phyloP scores from a whole-genome alignment of 2,888 invertebrate species.

The Heliconius erato region DNA sequence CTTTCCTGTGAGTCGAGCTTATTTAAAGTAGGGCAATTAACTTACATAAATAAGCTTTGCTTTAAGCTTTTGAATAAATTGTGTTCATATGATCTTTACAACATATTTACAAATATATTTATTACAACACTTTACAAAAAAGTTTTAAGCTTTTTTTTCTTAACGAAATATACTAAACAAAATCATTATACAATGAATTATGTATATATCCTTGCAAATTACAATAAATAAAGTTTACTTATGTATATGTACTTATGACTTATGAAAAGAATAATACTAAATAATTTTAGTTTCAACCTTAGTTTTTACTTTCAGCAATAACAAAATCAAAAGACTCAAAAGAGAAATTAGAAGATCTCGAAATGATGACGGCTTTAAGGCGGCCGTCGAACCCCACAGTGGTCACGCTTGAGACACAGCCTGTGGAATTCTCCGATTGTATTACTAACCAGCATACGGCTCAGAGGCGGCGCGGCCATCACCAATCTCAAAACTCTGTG shows the following conservation, averaged over 20 bases:
- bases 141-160: not conserved
- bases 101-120: too few relatives aligned
- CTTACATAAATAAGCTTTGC: not conserved
- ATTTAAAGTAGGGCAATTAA: slow-evolving; percentile 1
- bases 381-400: slow-evolving; percentile 77
- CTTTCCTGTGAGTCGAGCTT: not conserved
- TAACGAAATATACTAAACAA: too few relatives aligned
- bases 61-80: not conserved
- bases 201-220: too few relatives aligned
- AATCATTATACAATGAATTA: too few relatives aligned
- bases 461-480: slow-evolving; percentile 57
- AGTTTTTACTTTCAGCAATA: slow-evolving; percentile 77
- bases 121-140: not conserved
- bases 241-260: too few relatives aligned
- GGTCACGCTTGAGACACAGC: slow-evolving; percentile 77
- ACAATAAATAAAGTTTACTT: too few relatives aligned
- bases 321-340: slow-evolving; percentile 87
- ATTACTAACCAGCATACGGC: slow-evolving; percentile 86
- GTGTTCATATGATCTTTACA: not conserved
- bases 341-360: slow-evolving; percentile 85
- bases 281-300: not conserved
- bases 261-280: not conserved
- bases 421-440: slow-evolving; percentile 86
- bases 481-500: slow-evolving; percentile 19
- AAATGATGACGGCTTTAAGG: slow-evolving; percentile 80